A percentile compares a stretch with the other conserved stretches of the same genome.
These are phyloP conservation scores for Pseudocheirus occidentalis DNA, from an alignment of 2,797 vertebrate genomes.

Conservation along the genomic window DNA sequence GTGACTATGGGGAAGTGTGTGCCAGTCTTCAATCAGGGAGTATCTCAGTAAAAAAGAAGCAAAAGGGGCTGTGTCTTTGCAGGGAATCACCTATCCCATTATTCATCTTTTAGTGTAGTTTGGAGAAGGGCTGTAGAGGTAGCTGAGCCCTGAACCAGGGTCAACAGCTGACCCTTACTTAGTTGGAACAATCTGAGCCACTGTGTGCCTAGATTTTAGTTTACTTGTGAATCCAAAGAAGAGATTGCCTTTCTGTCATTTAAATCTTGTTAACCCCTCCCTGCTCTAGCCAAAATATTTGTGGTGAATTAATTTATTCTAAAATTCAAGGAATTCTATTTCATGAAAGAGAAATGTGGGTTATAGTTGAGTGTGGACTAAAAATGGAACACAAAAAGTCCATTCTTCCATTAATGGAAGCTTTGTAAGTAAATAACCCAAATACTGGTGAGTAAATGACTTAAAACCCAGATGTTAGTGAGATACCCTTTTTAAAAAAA, in stretches of 20 bases:
- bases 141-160: not conserved
- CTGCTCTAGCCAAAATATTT: conserved; percentile 56
- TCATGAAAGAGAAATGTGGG: conserved; percentile 77
- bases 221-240: not conserved
- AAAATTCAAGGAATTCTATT: conserved; percentile 80
- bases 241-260: conserved; percentile 32
- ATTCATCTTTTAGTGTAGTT: not conserved
- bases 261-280: not conserved
- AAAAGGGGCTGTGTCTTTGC: not conserved
- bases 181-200: not conserved
- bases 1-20: not conserved
- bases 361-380: conserved; percentile 76
- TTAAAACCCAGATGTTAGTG: conserved; percentile 75
- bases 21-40: not conserved
- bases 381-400: conserved; percentile 81
- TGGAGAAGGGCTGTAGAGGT: not conserved
- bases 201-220: not conserved
- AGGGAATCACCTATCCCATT: not conserved
- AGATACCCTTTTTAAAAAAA: conserved; percentile 66
- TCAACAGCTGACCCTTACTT: rapidly evolving
- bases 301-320: conserved; percentile 79
- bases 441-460: conserved; percentile 76
- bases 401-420: conserved; percentile 82
- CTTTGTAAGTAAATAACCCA: conserved; percentile 79
- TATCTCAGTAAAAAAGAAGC: not conserved